Conservation (phyloP, 1,140 invertebrate genomes). For the Procambarus clarkii region DNA sequence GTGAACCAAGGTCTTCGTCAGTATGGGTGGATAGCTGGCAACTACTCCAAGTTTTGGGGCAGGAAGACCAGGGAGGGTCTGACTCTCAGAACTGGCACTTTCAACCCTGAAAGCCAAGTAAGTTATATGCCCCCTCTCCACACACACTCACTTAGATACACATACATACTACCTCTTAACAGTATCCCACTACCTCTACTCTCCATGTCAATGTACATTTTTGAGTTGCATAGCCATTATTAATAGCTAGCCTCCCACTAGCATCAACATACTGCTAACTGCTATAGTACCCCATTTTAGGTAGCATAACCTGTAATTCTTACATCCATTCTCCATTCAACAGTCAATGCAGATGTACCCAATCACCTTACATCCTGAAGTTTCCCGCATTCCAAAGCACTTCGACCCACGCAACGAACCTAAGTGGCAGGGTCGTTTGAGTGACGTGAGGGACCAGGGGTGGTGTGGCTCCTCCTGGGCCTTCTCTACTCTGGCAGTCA, state of each 20-base stretch:
- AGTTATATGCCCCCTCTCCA: slow-evolving; percentile 57
- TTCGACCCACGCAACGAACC: slow-evolving; percentile 87
- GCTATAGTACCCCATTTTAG: no score
- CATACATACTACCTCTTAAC: no score
- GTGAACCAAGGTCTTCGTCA: slow-evolving; percentile 80
- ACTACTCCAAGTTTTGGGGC: slow-evolving; percentile 90
- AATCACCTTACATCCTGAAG: neutral
- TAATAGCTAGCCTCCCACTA: no score
- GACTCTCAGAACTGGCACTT: slow-evolving; percentile 83
- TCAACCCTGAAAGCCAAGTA: slow-evolving; percentile 79
- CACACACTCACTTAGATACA: neutral
- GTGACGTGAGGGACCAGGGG: slow-evolving; percentile 87
- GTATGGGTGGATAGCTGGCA: slow-evolving; percentile 85
- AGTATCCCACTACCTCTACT: no score
- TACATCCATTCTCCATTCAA: no score
- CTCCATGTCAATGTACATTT: no score
- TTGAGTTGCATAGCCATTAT: no score
- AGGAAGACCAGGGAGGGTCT: slow-evolving; percentile 88
- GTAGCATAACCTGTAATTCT: no score
- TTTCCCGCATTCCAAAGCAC: slow-evolving; percentile 77
- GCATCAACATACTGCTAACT: no score
- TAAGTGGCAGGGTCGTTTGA: slow-evolving; percentile 84
- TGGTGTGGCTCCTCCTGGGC: slow-evolving; percentile 96
- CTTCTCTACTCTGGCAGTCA: slow-evolving; percentile 87
- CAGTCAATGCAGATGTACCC: slow-evolving; percentile 36